Evolutionary conservation across 2,113 vertebrate genomes (phyloP).

Genomic region (Eubucco bourcierii): DNA sequence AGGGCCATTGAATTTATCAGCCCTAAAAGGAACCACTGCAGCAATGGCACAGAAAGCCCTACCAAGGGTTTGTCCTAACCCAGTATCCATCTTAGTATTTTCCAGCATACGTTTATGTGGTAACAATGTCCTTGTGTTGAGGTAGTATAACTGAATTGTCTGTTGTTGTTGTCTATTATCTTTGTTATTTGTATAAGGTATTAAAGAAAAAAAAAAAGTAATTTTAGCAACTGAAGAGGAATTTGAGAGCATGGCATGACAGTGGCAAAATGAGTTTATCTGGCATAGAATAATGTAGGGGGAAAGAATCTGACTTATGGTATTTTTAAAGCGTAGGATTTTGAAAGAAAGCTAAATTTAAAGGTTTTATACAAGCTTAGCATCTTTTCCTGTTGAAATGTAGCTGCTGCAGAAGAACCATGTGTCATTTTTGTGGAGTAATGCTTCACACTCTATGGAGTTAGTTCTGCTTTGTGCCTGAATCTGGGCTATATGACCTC

Average conservation of each 20-base stretch:
- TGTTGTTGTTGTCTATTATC: not conserved
- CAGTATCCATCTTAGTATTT: not conserved
- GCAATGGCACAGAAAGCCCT: no score
- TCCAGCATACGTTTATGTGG: not conserved
- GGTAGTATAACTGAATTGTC: not conserved
- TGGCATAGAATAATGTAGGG: not conserved
- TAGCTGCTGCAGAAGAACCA: not conserved
- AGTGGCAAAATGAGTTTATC: not conserved
- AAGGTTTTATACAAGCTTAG: not conserved
- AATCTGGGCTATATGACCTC: not conserved
- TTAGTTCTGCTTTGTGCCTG: not conserved
- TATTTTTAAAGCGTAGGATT: not conserved
- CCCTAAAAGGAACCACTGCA: no score
- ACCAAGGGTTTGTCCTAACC: no score
- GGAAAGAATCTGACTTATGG: not conserved
- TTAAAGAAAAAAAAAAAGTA: not conserved
- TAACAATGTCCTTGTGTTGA: not conserved
- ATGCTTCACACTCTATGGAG: not conserved
- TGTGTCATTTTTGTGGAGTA: not conserved
- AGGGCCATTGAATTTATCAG: no score
- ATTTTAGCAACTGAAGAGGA: not conserved
- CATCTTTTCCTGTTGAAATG: not conserved
- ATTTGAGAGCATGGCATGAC: not conserved
- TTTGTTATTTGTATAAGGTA: no score
- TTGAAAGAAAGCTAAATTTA: not conserved